Evolutionary conservation across 2,888 invertebrate genomes (phyloP), one percentile per base, ranked within the genome.

Genomic region (Erpobdella octoculata): DNA sequence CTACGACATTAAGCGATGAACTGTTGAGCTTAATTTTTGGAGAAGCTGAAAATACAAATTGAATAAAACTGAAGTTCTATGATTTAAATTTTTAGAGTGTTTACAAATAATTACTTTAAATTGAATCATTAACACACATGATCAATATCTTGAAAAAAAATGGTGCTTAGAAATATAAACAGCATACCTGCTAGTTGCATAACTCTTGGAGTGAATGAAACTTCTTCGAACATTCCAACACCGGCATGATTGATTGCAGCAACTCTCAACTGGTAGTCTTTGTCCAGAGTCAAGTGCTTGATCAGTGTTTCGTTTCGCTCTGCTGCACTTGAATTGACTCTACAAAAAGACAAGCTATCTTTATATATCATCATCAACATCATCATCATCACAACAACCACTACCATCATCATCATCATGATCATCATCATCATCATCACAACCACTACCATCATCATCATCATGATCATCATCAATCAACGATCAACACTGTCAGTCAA

Each of bases 351-450:
- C n/a, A n/a, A n/a, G n/a, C n/a, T n/a, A n/a, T n/a, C n/a, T n/a
- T n/a, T n/a, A n/a, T n/a, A n/a, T n/a, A 53, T 69, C 69, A 69
- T 69, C 69, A 69, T 69, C 69, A 53, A 53, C 69, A 69, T 69
- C 69, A 69, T 48, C 69, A 48, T 31, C 69, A 69, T 46, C 69
- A 69, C 33, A 21, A 28, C 6, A 21, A 41, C 12, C 59, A 28
- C 6, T 38, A 59, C 36, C 37, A 70, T 21, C 53, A 69, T 69
- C 35, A 12, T 33, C 41, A 67, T 37, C 46, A 67, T 67, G 21
- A 3, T 21, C 25, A 5, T 48, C 12, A 48, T 53, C 15, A 53
- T 53, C 6, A 53, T 53, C 53, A 53, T 53, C 9, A 53, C 15
- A 18, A 53, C 28, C 53, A 53, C 8, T 6, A 3, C 28, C 21